phyloP scores from a whole-genome alignment of 2,113 vertebrate genomes.

The Peromyscus polionotus region DNA sequence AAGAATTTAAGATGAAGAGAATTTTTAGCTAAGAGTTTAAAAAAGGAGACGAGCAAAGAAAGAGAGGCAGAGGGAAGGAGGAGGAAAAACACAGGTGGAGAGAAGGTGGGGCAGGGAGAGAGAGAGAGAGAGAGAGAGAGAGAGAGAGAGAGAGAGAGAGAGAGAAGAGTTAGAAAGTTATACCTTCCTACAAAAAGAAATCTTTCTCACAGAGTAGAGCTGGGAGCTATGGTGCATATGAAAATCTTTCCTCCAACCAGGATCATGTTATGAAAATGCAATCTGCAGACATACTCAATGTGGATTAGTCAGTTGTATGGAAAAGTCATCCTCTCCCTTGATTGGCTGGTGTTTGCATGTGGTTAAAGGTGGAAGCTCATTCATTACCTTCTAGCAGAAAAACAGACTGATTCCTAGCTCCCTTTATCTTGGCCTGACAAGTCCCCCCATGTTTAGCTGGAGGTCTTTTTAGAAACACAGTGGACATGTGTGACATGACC shows the following conservation, averaged over 20 bases:
- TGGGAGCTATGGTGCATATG: too few species aligned
- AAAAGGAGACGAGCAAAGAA: neutral
- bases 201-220: neutral
- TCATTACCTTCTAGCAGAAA: neutral
- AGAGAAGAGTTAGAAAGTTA: rapidly evolving
- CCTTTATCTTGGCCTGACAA: neutral
- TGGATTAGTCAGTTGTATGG: neutral
- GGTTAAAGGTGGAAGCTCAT: neutral
- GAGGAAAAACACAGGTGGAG: neutral
- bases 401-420: neutral
- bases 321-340: neutral
- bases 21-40: neutral
- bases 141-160: neutral
- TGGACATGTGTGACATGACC: too few species aligned
- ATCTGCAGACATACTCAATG: neutral
- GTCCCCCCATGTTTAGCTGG: neutral
- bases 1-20: neutral
- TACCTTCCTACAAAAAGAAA: neutral
- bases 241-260: neutral
- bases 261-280: neutral
- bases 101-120: rapidly evolving
- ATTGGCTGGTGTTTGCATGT: neutral
- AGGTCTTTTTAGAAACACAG: neutral
- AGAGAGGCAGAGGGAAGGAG: neutral
- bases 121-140: neutral